Percentiles rank a stretch among this genome's conserved stretches.
These are phyloP conservation scores for Ageneiosus marmoratus DNA, from an alignment of 2,113 vertebrate genomes.

Conservation along the genomic window DNA sequence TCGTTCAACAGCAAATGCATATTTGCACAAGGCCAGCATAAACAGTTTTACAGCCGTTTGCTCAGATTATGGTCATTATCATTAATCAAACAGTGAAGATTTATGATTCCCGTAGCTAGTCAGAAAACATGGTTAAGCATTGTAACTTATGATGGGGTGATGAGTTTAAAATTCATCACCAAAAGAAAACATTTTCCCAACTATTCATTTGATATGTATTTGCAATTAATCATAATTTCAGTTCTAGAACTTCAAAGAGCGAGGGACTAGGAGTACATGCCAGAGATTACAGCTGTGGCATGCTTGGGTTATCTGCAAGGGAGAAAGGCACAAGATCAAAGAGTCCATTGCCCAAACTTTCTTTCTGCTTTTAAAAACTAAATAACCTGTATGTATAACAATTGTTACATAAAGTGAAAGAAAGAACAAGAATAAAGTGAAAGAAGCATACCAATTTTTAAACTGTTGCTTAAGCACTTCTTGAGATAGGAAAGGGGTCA, in stretches of 20 bases:
- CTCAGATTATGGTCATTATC: slow-evolving; percentile 27
- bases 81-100: slow-evolving; percentile 31
- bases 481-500: too few species aligned
- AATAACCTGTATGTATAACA: too few species aligned
- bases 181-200: slow-evolving; percentile 39
- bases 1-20: neutral
- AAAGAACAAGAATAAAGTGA: too few species aligned
- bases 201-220: slow-evolving; percentile 48
- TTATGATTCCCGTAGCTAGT: slow-evolving; percentile 20
- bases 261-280: slow-evolving; percentile 1
- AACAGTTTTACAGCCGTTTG: slow-evolving; percentile 28
- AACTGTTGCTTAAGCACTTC: too few species aligned
- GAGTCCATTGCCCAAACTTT: neutral
- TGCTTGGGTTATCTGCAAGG: slow-evolving; percentile 45
- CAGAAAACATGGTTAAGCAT: slow-evolving; percentile 39
- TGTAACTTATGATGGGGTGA: slow-evolving; percentile 37
- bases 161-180: slow-evolving; percentile 39
- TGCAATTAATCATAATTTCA: slow-evolving; percentile 51
- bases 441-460: too few species aligned
- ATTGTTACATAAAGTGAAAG: too few species aligned
- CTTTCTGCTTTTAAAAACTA: neutral
- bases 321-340: slow-evolving; percentile 48
- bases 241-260: slow-evolving; percentile 38
- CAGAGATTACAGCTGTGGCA: slow-evolving; percentile 48
- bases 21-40: neutral